These are phyloP conservation scores for Hydrolagus colliei DNA, from an alignment of 2,797 vertebrate genomes.

Conservation along the genomic window DNA sequence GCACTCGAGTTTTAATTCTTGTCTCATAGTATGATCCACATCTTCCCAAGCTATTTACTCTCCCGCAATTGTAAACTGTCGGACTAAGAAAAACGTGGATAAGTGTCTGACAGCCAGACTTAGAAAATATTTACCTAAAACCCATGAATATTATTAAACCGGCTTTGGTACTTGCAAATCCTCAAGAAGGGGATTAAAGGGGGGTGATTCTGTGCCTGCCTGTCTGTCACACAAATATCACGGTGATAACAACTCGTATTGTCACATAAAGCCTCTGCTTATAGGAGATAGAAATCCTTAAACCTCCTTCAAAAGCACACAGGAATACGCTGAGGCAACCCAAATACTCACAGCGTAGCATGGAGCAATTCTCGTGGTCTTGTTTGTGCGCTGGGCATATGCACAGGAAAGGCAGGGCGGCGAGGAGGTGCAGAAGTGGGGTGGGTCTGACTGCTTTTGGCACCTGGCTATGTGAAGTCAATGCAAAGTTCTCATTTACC, in stretches of 20 bases:
- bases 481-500: background rate
- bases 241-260: slow-evolving; percentile 28
- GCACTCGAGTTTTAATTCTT: slow-evolving; percentile 16
- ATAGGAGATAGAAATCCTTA: slow-evolving; percentile 27
- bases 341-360: slow-evolving; percentile 19
- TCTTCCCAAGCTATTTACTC: slow-evolving; percentile 55
- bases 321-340: slow-evolving; percentile 18
- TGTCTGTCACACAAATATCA: slow-evolving; percentile 32
- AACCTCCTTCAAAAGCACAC: slow-evolving; percentile 23
- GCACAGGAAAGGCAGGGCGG: slow-evolving; percentile 42
- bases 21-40: slow-evolving; percentile 47
- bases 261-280: slow-evolving; percentile 32
- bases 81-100: slow-evolving; percentile 51
- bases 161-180: slow-evolving; percentile 29
- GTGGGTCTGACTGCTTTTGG: slow-evolving; percentile 33
- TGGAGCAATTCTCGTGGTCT: slow-evolving; percentile 8
- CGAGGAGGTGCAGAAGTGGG: slow-evolving; percentile 48
- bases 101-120: slow-evolving; percentile 51
- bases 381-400: background rate
- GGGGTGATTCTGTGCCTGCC: slow-evolving; percentile 27
- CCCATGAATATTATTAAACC: slow-evolving; percentile 52
- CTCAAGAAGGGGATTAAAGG: slow-evolving; percentile 31
- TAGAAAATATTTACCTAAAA: slow-evolving; percentile 57
- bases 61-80: slow-evolving; percentile 56
- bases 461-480: background rate